Percentiles rank a stretch among this genome's conserved stretches.
These are phyloP conservation scores for Danio choprae DNA, from an alignment of 2,797 vertebrate genomes.

Conservation along the genomic window DNA sequence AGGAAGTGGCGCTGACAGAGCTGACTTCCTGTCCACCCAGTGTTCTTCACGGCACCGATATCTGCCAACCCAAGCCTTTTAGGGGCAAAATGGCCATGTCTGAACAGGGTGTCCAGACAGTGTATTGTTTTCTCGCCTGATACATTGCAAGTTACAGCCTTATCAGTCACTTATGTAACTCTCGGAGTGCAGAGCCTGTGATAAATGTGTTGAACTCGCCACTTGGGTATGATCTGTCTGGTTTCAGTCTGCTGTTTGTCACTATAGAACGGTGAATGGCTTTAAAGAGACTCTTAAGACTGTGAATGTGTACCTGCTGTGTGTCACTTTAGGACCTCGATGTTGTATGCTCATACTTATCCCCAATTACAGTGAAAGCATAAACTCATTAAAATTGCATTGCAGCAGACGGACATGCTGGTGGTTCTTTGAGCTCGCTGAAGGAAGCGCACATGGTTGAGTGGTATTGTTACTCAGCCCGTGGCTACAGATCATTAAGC, in stretches of 20 bases:
- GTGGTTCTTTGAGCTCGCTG: slow-evolving; percentile 20
- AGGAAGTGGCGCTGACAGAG: slow-evolving; percentile 49
- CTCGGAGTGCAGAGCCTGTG: background rate
- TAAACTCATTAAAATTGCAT: slow-evolving; percentile 59
- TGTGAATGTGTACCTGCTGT: background rate
- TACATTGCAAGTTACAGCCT: slow-evolving; percentile 2
- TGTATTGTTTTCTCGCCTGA: slow-evolving; percentile 19
- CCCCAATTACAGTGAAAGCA: slow-evolving; percentile 61
- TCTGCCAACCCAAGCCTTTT: slow-evolving; percentile 45
- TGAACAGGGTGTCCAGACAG: background rate
- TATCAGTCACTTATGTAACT: slow-evolving; percentile 32
- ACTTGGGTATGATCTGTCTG: slow-evolving; percentile 4
- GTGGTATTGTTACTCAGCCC: slow-evolving; percentile 31
- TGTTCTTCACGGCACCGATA: slow-evolving; percentile 36
- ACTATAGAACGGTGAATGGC: background rate
- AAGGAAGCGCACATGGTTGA: slow-evolving; percentile 46
- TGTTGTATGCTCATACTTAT: slow-evolving; percentile 35
- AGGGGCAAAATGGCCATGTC: slow-evolving; percentile 34
- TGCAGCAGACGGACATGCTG: slow-evolving; percentile 28
- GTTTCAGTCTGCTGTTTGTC: slow-evolving; percentile 1
- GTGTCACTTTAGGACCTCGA: background rate
- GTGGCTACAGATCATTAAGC: slow-evolving; percentile 56
- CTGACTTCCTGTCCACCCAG: slow-evolving; percentile 53
- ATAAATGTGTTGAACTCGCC: slow-evolving; percentile 5
- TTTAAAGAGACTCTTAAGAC: slow-evolving; percentile 21